A percentile compares a stretch with the other conserved stretches of the same genome.
Conservation (phyloP, 2,113 vertebrate genomes). For the Phycodurus eques region DNA sequence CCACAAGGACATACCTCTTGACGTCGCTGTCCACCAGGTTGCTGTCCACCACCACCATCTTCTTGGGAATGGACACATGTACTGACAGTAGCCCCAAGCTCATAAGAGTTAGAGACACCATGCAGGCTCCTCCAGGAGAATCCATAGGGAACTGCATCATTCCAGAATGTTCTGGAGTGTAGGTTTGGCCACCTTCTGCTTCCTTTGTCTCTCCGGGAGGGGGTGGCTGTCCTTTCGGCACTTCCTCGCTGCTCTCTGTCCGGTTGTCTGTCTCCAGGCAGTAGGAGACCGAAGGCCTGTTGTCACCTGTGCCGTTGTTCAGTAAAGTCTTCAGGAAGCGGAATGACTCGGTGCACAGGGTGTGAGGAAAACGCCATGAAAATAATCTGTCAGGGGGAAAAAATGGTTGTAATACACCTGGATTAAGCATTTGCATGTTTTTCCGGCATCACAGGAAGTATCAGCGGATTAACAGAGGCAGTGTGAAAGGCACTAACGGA, state of each 20-base stretch:
- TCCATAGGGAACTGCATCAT: constrained; percentile 81
- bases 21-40: constrained; percentile 84
- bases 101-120: constrained; percentile 79
- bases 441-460: no score
- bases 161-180: constrained; percentile 31
- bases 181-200: constrained; percentile 1
- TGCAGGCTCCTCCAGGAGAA: constrained; percentile 83
- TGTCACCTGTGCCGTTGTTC: constrained; percentile 46
- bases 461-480: no score
- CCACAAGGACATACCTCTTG: constrained; percentile 67
- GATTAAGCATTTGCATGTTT: no score
- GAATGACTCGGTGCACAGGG: constrained; percentile 80
- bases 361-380: constrained; percentile 85
- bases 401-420: neutral
- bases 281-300: constrained; percentile 63
- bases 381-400: constrained; percentile 76
- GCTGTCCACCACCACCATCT: constrained; percentile 93
- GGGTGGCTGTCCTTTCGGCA: neutral
- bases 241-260: constrained; percentile 1
- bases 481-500: no score
- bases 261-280: constrained; percentile 72
- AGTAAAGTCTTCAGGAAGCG: constrained; percentile 77
- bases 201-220: neutral
- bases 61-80: constrained; percentile 84
- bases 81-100: constrained; percentile 83